Conservation (phyloP, 2,797 vertebrate genomes). For the Fistularia commersonii region DNA sequence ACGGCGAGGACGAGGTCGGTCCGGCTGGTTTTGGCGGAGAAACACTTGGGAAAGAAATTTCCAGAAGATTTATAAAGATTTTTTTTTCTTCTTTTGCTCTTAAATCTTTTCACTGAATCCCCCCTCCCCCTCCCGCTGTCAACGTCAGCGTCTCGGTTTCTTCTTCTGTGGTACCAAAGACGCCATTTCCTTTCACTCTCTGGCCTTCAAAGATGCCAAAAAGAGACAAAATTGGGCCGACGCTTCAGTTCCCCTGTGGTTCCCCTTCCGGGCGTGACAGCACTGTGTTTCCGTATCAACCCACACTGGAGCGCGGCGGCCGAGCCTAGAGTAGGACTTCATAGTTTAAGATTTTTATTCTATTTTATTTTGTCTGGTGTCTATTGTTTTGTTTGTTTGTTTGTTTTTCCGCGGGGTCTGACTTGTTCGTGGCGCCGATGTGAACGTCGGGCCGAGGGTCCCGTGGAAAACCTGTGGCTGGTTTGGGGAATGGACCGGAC, state of each 20-base stretch:
- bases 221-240: slow-evolving; percentile 25
- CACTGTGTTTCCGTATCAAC: slow-evolving; percentile 51
- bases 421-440: slow-evolving; percentile 4
- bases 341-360: slow-evolving; percentile 42
- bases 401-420: slow-evolving; percentile 11
- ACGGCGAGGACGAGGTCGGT: too few species aligned
- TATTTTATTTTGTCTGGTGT: slow-evolving; percentile 43
- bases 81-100: too few species aligned
- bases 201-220: slow-evolving; percentile 17
- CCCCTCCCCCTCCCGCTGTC: too few species aligned
- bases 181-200: slow-evolving; percentile 11
- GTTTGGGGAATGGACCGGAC: too few species aligned
- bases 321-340: slow-evolving; percentile 50
- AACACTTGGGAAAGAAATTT: background rate
- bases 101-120: too few species aligned
- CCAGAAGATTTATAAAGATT: too few species aligned
- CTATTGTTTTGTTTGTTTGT: slow-evolving; percentile 18
- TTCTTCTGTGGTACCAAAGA: slow-evolving; percentile 28
- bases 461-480: background rate
- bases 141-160: slow-evolving; percentile 19
- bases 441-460: slow-evolving; percentile 66
- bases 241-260: slow-evolving; percentile 54
- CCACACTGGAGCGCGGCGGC: slow-evolving; percentile 78
- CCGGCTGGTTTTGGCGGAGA: slow-evolving; percentile 1
- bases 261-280: slow-evolving; percentile 5